Base-by-base conservation (phyloP, 2,888 invertebrate species). In the Bibio marci region DNA sequence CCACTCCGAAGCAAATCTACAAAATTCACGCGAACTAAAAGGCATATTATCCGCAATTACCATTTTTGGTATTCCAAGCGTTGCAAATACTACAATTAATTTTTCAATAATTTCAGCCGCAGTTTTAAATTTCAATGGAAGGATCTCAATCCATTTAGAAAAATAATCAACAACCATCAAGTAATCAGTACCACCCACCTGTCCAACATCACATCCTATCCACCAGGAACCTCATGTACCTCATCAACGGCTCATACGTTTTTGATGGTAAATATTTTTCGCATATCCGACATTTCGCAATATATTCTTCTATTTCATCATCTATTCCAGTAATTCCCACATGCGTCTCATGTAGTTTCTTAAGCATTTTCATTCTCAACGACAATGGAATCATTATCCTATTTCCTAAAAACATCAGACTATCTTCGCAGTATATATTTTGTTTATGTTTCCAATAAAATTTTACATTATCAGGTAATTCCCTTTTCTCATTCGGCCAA, bases 241-340 rank as follows among this genome's bases (percentile, higher is more conserved):
- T 44, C 33, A 47, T 36, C 41, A 56, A 30, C 14, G 48, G 37
- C 18, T 43, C 39, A 17, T 34, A 35, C 6, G 2, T 19, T 14
- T 41, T 43, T 12, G 42, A 5, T n/a, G 28, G 28, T 12, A 35
- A 49, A 47, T 38, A 47, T 44, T 37, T 40, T 41, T 48, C 42
- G 41, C 45, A 48, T 26, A 39, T 41, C 40, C 35, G 38, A 42
- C 46, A 45, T 11, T 42, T 39, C 17, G 8, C 15, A n/a, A 44
- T 32, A 14, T 46, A 39, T 15, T 40, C 41, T 43, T 49, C 46
- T 28, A 48, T 47, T 15, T 46, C 43, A 3, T 37, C 26, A 27
- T 46, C 42, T 8, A 50, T 42, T 7, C 43, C 22, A n/a, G 49
- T 49, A n/a, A 49, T 43, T 13, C 50, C 50, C 30, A 48, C 41